Evolutionary conservation across 2,888 invertebrate species (phyloP).

Genomic region (Parthenolecanium corni): DNA sequence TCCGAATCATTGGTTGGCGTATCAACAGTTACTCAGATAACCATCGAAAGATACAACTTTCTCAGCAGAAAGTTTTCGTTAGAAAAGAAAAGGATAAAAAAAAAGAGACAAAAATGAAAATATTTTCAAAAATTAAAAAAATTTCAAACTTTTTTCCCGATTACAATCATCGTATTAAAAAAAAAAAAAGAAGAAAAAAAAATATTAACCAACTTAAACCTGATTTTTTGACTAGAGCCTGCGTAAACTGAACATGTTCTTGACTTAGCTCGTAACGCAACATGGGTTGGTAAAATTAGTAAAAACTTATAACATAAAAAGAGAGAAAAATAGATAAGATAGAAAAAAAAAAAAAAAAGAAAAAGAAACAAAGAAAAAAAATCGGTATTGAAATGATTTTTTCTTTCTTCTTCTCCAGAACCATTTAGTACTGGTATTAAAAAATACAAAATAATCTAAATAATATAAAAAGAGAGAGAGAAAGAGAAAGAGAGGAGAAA

Average conservation of each 20-base stretch:
- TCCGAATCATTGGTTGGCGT: too few relatives aligned
- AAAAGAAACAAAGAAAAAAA: conserved; percentile 3
- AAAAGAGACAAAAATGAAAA: neutral
- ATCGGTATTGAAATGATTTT: neutral
- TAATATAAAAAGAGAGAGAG: neutral
- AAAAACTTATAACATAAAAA: conserved; percentile 9
- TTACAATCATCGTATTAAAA: neutral
- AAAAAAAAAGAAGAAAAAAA: conserved; percentile 1
- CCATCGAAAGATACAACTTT: too few relatives aligned
- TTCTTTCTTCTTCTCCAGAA: neutral
- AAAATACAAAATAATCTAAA: too few relatives aligned
- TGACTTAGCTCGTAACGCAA: conserved; percentile 29
- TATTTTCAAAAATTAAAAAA: neutral
- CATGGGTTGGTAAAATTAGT: conserved; percentile 17
- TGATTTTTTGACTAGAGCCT: conserved; percentile 28
- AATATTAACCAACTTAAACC: conserved; percentile 19
- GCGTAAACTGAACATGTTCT: conserved; percentile 26
- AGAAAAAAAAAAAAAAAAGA: neutral
- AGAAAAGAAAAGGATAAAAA: neutral
- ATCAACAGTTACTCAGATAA: too few relatives aligned
- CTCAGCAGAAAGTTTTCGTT: too few relatives aligned
- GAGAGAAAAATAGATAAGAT: conserved; percentile 6
- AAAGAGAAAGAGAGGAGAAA: neutral
- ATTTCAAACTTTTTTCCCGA: too few relatives aligned
- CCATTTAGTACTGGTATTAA: too few relatives aligned